Base-by-base conservation (phyloP, 2,797 vertebrate genomes). In the Bradypodion pumilum region DNA sequence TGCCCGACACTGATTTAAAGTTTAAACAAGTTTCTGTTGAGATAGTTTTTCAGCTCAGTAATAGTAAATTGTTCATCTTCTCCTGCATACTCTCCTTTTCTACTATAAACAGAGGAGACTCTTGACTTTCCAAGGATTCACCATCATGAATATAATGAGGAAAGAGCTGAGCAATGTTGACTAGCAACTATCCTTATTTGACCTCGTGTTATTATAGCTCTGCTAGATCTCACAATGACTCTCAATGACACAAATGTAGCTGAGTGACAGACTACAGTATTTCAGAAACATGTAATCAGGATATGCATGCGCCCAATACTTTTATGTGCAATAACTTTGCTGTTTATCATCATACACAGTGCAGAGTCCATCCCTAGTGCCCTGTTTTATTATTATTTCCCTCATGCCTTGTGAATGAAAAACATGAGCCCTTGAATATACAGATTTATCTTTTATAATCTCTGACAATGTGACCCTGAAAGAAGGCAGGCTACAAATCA, bases 91-190 rank as follows among this genome's bases (percentile, higher is more conserved):
- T 56, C 52, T 56, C 52, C 52, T 56, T 19, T 56, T 19, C 21
- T 15, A 56, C 52, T 56, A 23, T 56, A 56, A 56, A 56, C 3
- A 46, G 70, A 37, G 46, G 49, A 23, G 10, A 56, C 27, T 70
- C 35, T 76, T 56, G 13, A 42, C 60, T 52, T 27, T 44, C 23
- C 15, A 74, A 63, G 25, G 8, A 65, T 59, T 66, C 40, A 72
- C 82, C 35, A n/a, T 68, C 77, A 81, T 59, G 52, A 83, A 72
- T 27, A 70, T 59, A 84, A 68, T 27, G 46, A 65, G 46, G 40
- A 46, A 75, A 37, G 42, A 70, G 37, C 32, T 84, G 72, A 74
- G 42, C 52, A 52, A 82, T 78, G 15, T 27, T 32, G 37, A 83
- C 66, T 13, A 21, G 4, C 8, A n/a, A 5, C 73, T 84, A 32